These are phyloP conservation scores for Orestias chungarensis DNA, from an alignment of 2,797 vertebrate genomes.

Conservation along the genomic window DNA sequence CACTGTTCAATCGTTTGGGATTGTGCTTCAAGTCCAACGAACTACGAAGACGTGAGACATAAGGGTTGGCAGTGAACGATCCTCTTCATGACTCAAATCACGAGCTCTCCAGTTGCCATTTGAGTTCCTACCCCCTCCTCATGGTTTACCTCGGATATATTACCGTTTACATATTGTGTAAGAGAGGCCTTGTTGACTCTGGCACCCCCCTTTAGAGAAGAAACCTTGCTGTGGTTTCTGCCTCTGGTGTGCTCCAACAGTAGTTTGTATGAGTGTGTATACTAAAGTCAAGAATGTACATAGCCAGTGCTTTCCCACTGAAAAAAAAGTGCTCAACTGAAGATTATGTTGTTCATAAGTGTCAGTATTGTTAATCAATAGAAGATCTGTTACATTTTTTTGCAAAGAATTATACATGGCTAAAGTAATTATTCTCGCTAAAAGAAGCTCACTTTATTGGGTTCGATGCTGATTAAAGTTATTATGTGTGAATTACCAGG, in stretches of 20 bases:
- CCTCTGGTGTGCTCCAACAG: constrained; percentile 76
- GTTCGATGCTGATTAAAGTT: constrained; percentile 83
- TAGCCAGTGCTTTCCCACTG: constrained; percentile 83
- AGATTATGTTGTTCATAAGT: constrained; percentile 82
- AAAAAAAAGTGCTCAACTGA: constrained; percentile 80
- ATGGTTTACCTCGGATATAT: constrained; percentile 79
- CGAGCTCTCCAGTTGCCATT: constrained; percentile 72
- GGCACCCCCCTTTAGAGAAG: constrained; percentile 75
- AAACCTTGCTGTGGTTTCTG: constrained; percentile 55
- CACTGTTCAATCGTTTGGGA: constrained; percentile 68
- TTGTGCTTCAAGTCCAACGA: constrained; percentile 43
- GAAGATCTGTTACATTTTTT: constrained; percentile 83
- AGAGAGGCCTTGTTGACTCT: constrained; percentile 81
- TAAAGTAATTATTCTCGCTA: constrained; percentile 83
- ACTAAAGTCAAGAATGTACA: constrained; percentile 82
- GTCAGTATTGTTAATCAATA: constrained; percentile 84
- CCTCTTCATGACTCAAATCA: constrained; percentile 62
- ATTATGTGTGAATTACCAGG: constrained; percentile 90
- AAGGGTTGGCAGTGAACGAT: constrained; percentile 54
- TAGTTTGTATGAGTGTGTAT: constrained; percentile 80
- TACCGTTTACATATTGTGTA: constrained; percentile 81
- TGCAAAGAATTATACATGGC: constrained; percentile 83
- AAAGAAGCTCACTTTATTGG: constrained; percentile 80
- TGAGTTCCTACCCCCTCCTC: constrained; percentile 68
- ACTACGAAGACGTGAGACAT: constrained; percentile 56